These are phyloP conservation scores for Glareola pratincola DNA, from an alignment of 2,113 vertebrate genomes.

Conservation along the genomic window DNA sequence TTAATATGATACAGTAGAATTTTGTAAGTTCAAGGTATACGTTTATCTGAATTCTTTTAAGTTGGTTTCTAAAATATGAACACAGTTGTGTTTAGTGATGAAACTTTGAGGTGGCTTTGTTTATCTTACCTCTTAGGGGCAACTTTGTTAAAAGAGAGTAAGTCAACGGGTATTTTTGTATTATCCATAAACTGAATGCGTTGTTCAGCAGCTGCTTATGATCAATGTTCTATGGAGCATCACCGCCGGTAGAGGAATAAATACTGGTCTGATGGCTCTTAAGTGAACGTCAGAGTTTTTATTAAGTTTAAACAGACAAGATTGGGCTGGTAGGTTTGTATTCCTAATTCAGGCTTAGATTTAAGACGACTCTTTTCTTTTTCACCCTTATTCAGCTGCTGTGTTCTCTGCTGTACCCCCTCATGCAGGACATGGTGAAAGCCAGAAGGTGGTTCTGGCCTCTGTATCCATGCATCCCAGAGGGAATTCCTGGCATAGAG, in stretches of 20 bases:
- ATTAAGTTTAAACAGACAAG: neutral
- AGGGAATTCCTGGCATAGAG: neutral
- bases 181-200: neutral
- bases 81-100: neutral
- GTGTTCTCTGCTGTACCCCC: rapidly evolving
- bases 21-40: neutral
- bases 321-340: neutral
- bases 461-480: rapidly evolving
- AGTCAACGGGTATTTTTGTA: neutral
- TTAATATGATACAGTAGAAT: neutral
- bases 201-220: neutral
- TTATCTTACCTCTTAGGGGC: neutral
- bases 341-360: neutral
- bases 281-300: neutral
- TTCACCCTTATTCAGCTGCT: neutral
- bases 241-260: neutral
- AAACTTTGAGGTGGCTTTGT: neutral
- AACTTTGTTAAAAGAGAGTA: neutral
- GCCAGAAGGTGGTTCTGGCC: neutral
- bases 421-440: neutral
- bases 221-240: neutral
- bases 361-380: neutral
- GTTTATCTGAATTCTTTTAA: neutral
- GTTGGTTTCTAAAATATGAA: neutral
- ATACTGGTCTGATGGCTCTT: neutral